Evolutionary conservation across 1,140 invertebrate genomes (phyloP), one percentile per base, ranked within the genome.

Genomic region (Arion vulgaris): DNA sequence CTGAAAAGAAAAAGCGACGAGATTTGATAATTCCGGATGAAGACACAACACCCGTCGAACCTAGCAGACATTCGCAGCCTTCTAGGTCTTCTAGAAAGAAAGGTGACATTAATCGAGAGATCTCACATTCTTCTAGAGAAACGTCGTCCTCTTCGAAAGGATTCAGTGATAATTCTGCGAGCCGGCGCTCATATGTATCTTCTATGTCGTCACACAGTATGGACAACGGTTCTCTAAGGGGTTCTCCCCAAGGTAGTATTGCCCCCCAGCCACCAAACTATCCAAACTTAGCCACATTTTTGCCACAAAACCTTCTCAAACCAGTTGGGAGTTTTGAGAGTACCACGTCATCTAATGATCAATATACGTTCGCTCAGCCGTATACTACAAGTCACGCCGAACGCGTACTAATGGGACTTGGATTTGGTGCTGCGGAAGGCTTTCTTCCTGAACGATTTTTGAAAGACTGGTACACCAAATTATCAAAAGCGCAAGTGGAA

Each of bases 401-500:
- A 51, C 80, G 86, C 34, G 80, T 90, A n/a, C 82, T 91, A 23
- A 86, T 86, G 80, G 86, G 86, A 80, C 75, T 91, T 34, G 89
- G 90, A 0, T 90, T 90, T 80, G 84, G 81, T 1, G 87, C 81
- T 28, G 45, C 84, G 1, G 83, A 88, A 0, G 86, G 85, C 34
- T 89, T 89, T 84, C 82, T 91, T 17, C 90, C 90, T 26, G 89
- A 90, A 66, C 74, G 90, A 26, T 91, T 91, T 85, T 75, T 87
- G 0, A 82, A 82, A 34, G 89, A 89, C 76, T 91, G 89, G 90
- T 87, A 86, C 49, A 82, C 86, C 17, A 91, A 91, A 82, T 80
- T 90, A 26, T 51, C 85, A 2, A 79, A 83, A 51, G 82, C 87
- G 32, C 85, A 89, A n/a, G 78, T 85, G 51, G 73, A 82, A 51